Percentiles rank a stretch among this genome's conserved stretches.
Evolutionary conservation across 2,113 vertebrate genomes (phyloP).

Genomic region (Oostethus manadensis): DNA sequence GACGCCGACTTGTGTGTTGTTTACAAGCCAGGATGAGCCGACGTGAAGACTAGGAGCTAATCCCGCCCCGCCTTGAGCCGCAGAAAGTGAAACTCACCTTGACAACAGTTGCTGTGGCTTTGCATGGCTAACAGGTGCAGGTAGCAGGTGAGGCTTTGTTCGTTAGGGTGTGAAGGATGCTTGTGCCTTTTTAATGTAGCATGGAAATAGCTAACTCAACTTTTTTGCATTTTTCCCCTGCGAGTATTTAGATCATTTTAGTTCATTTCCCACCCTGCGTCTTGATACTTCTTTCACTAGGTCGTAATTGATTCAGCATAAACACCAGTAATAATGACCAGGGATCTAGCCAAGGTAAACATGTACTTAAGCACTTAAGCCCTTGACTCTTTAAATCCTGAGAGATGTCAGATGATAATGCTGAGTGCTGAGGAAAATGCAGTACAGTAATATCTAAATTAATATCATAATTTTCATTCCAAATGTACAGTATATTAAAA

Average conservation of each 20-base stretch:
- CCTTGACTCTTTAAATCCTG: too few species aligned
- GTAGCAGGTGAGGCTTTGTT: slow-evolving; percentile 15
- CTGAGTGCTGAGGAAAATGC: too few species aligned
- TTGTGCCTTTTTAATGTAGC: background rate
- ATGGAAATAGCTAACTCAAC: slow-evolving; percentile 10
- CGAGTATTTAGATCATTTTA: slow-evolving; percentile 12
- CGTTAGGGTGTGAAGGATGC: slow-evolving; percentile 14
- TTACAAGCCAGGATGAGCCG: slow-evolving; percentile 27
- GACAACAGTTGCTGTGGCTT: slow-evolving; percentile 49
- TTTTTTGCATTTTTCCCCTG: background rate
- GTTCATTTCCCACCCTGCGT: slow-evolving; percentile 27
- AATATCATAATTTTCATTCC: too few species aligned
- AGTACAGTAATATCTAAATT: too few species aligned
- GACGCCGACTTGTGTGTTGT: slow-evolving; percentile 31
- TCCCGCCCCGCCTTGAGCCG: slow-evolving; percentile 34
- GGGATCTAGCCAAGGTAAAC: too few species aligned
- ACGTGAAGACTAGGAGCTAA: slow-evolving; percentile 39
- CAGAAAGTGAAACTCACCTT: slow-evolving; percentile 60
- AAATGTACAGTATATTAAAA: too few species aligned
- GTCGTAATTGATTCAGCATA: slow-evolving; percentile 29
- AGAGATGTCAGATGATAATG: too few species aligned
- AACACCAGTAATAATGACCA: background rate
- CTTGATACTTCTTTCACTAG: slow-evolving; percentile 5
- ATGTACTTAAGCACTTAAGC: too few species aligned
- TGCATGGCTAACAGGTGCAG: slow-evolving; percentile 5